Evolutionary conservation across 2,888 invertebrate species (phyloP), one percentile per base, ranked within the genome.

Genomic region (Megalurothrips usitatus): DNA sequence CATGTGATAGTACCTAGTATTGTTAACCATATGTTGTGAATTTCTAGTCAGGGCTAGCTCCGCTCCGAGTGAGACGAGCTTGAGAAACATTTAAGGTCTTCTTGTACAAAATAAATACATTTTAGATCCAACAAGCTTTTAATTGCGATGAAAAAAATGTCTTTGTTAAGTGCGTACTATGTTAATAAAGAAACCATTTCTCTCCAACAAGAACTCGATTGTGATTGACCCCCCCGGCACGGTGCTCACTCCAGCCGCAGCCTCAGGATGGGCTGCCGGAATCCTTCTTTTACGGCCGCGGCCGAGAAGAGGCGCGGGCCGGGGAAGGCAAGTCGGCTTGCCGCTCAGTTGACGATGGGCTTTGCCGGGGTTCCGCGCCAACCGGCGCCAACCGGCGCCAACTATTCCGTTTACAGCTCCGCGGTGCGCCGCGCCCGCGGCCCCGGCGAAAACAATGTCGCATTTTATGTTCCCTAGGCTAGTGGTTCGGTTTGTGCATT

Each of bases 121-220:
- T 12, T 75, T 26, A 75, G 68, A 1, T 26, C 68, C 68, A 11
- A 14, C 11, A 23, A 26, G 23, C 23, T 68, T 68, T 23, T 26
- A 26, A 75, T 26, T 12, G 23, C 12, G 12, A 75, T 12, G 23
- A 26, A 26, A 68, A 68, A n/a, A 23, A 75, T 23, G 11, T 26
- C 26, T 75, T 12, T 75, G 68, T 75, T 26, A 75, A 75, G 68
- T 75, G 23, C 68, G 23, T 75, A 43, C 2, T 12, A 75, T 75
- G 68, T 75, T 75, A 75, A 26, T 75, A 75, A 75, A 75, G 26
- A 26, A 75, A 75, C 8, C 23, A 75, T 75, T 26, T 75, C 68
- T 75, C 68, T 26, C 68, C 11, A 75, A 26, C 19, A 17, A 52
- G 17, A 0, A 58, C 19, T 6, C 10, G 52, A 52, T 12, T 52